Percentiles rank a stretch among this genome's conserved stretches.
phyloP scores from a whole-genome alignment of 2,797 vertebrate genomes.

The Kryptolebias ocellatus region DNA sequence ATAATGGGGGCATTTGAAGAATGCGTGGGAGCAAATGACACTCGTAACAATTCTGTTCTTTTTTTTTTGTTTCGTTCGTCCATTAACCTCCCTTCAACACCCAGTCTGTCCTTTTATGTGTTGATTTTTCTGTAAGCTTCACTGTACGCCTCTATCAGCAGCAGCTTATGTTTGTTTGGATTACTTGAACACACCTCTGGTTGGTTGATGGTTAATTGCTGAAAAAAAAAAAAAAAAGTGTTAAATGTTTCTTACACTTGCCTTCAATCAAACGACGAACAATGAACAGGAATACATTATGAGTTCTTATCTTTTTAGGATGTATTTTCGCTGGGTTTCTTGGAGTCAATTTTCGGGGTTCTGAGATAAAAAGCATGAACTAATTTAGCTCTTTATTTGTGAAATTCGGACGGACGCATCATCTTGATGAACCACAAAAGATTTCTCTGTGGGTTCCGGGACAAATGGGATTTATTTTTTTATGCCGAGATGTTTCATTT shows the following conservation, averaged over 20 bases:
- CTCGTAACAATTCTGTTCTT: constrained; percentile 6
- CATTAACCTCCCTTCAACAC: constrained; percentile 11
- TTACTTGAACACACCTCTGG: constrained; percentile 1
- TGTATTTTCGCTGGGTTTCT: constrained; percentile 19
- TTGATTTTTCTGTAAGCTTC: constrained; percentile 19
- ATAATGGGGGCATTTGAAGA: constrained; percentile 46
- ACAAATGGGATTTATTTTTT: constrained; percentile 18
- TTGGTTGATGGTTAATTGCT: constrained; percentile 6
- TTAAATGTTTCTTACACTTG: background rate
- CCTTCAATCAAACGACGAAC: background rate
- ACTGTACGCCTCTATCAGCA: constrained; percentile 3
- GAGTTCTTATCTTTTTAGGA: background rate
- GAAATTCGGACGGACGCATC: constrained; percentile 7
- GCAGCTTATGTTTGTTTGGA: constrained; percentile 2
- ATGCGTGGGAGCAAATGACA: constrained; percentile 29
- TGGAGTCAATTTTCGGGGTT: constrained; percentile 9
- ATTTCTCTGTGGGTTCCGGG: constrained; percentile 24
- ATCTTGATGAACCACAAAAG: constrained; percentile 19
- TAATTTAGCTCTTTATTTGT: constrained; percentile 7
- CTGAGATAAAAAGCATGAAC: constrained; percentile 4
- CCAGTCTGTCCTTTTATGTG: constrained; percentile 12
- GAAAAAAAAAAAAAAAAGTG: background rate
- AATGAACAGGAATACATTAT: constrained; percentile 5
- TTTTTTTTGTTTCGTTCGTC: constrained; percentile 13
- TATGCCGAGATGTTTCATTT: constrained; percentile 32